Conservation (phyloP, 1,140 invertebrate species). For the Trichonephila clavipes region DNA sequence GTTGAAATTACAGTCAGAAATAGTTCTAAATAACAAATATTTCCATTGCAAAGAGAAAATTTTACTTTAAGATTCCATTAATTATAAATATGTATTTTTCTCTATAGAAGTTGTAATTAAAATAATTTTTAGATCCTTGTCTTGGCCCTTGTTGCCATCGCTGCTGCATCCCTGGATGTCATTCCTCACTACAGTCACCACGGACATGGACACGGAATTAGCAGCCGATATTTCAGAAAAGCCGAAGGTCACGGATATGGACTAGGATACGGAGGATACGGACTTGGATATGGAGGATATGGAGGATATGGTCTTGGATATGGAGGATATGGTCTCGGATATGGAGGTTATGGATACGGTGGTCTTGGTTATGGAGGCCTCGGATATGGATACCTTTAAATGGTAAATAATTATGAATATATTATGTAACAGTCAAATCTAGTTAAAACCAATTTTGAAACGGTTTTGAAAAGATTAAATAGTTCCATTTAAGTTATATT, state of each 20-base stretch:
- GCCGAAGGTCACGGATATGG: slow-evolving; percentile 55
- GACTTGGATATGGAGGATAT: slow-evolving; percentile 25
- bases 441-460: not conserved
- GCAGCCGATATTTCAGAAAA: slow-evolving; percentile 54
- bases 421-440: not conserved
- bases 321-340: slow-evolving; percentile 1
- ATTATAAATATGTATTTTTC: too few species aligned
- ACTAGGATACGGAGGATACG: not conserved
- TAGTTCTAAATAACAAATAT: too few species aligned
- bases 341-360: slow-evolving; percentile 14
- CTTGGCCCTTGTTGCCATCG: slow-evolving; percentile 39
- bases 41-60: too few species aligned
- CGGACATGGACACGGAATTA: slow-evolving; percentile 46
- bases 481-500: too few species aligned
- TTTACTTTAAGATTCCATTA: too few species aligned
- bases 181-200: slow-evolving; percentile 42
- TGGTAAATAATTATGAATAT: not conserved
- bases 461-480: not conserved
- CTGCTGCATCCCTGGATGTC: not conserved
- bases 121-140: slow-evolving; percentile 1
- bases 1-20: too few species aligned
- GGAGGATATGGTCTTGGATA: slow-evolving; percentile 29
- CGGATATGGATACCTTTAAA: slow-evolving; percentile 13
- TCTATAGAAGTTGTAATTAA: too few species aligned
- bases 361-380: slow-evolving; percentile 9